Evolutionary conservation across 2,113 vertebrate genomes (phyloP), one percentile per base, ranked within the genome.

Genomic region (Thomomys bottae): DNA sequence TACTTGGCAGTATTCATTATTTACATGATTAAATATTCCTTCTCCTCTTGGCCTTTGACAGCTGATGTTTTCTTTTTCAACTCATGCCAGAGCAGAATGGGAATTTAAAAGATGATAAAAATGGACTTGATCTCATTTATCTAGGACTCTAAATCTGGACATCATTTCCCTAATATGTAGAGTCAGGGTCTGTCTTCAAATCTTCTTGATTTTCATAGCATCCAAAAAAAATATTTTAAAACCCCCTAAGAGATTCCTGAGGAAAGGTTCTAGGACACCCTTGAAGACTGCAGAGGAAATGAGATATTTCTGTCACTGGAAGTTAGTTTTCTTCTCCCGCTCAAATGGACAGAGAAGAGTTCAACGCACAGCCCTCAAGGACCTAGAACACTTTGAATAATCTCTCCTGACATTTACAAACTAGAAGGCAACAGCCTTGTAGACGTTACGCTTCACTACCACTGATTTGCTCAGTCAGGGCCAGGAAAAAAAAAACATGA

Each of bases 41-140:
- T 85, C 28, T 42, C 68, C 38, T 84, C 61, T 80, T 75, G 42
- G 66, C 36, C 57, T 89, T 70, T 57, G 61, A 66, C 75, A 92
- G 11, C 54, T 71, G n/a, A 10, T 64, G 28, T 71, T 87, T 93
- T 61, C n/a, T 36, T 91, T 87, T 40, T 11, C 26, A 66, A 18
- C 9, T 4, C 45, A 49, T 57, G 10, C 64, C 73, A 59, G 18
- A 90, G 64, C 12, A 24, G 63, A 10, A 78, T 86, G 54, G 63
- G n/a, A 71, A 82, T 70, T 93, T 79, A 72, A 68, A 83, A 85
- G 59, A n/a, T 36, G 70, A 83, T 68, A n/a, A 88, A 68, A 72
- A 59, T 36, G 8, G 26, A 32, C 7, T 36, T 7, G 3, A 42
- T 71, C 34, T 12, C 30, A 63, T 67, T 20, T 45, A 64, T 73